Conservation (phyloP, 2,113 vertebrate genomes). For the Lamprotornis superbus region DNA sequence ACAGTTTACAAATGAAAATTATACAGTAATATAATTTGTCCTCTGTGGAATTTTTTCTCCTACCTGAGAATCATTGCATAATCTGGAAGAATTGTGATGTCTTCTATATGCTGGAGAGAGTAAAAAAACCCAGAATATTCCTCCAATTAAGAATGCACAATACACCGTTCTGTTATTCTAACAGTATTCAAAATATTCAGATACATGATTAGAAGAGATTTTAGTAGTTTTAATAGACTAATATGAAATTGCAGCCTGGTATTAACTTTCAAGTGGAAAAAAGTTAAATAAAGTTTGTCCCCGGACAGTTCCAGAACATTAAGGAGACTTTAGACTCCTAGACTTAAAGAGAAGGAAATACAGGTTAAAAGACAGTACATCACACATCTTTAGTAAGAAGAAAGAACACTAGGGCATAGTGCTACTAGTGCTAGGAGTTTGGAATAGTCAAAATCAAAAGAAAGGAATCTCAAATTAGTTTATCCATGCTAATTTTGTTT, state of each 20-base stretch:
- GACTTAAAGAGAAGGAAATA: not conserved
- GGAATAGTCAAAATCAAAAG: not conserved
- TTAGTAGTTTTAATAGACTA: not conserved
- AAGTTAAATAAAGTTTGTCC: not conserved
- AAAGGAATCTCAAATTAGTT: not conserved
- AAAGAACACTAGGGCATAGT: not conserved
- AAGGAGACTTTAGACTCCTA: not conserved
- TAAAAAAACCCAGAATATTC: not conserved
- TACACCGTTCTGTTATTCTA: accelerated
- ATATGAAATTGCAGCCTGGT: not conserved
- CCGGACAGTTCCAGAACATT: not conserved
- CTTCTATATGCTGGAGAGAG: not conserved
- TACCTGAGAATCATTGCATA: not conserved
- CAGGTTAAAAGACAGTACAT: not conserved
- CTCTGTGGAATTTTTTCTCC: not conserved
- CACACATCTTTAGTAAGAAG: not conserved
- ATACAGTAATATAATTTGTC: not conserved
- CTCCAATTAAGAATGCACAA: not conserved
- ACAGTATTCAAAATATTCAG: not conserved
- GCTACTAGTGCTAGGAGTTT: not conserved
- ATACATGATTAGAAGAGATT: not conserved
- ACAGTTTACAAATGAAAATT: not conserved
- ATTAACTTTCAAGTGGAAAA: not conserved
- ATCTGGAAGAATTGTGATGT: not conserved
- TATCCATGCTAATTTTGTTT: not conserved